Percentiles rank a stretch among this genome's conserved stretches.
phyloP scores from a whole-genome alignment of 2,888 invertebrate genomes.

The Dolichomitus sp. region DNA sequence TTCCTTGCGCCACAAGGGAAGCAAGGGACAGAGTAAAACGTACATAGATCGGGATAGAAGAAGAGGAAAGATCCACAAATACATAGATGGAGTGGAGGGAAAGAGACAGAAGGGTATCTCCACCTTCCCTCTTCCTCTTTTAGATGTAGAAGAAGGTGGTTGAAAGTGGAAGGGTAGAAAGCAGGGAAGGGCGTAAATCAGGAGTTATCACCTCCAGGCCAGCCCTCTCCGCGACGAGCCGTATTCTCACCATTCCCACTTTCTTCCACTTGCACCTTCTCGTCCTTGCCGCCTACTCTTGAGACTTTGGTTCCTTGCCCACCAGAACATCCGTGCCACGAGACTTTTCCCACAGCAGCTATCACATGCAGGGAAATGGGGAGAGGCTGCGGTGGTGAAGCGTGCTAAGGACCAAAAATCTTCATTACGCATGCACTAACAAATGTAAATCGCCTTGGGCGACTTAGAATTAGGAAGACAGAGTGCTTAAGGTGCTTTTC shows the following conservation, averaged over 20 bases:
- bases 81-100: constrained; percentile 23
- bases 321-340: constrained; percentile 43
- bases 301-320: constrained; percentile 46
- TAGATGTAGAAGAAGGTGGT: constrained; percentile 52
- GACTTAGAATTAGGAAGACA: constrained; percentile 49
- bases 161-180: constrained; percentile 54
- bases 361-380: not conserved
- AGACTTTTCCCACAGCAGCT: constrained; percentile 44
- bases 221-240: constrained; percentile 74
- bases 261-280: constrained; percentile 41
- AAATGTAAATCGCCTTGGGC: constrained; percentile 79
- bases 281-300: constrained; percentile 54
- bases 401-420: constrained; percentile 74
- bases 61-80: constrained; percentile 27
- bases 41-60: constrained; percentile 44
- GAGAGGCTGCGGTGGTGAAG: not conserved
- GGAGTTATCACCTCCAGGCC: constrained; percentile 81
- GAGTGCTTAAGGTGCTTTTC: constrained; percentile 4
- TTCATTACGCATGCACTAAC: constrained; percentile 81
- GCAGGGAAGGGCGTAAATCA: constrained; percentile 79
- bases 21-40: constrained; percentile 39
- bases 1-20: constrained; percentile 38
- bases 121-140: constrained; percentile 28
- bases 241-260: constrained; percentile 65
- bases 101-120: constrained; percentile 42